Base-by-base conservation (phyloP, 2,113 vertebrate species). In the Monarcha castaneiventris region DNA sequence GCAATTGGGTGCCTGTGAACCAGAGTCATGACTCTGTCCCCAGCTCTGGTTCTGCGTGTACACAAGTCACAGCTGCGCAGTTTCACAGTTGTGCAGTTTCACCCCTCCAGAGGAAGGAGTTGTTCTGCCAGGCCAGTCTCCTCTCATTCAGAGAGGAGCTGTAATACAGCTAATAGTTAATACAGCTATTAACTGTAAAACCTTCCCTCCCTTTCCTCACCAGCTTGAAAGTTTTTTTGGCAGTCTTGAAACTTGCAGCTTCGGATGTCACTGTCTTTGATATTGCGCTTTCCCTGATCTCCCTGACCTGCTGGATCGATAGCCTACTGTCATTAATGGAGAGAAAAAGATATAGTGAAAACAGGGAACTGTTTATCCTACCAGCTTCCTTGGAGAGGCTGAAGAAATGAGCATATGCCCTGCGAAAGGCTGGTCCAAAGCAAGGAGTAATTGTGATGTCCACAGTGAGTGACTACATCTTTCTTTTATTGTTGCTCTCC, bases 1-100 rank as follows among this genome's bases (percentile, higher is more conserved):
- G 26, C 1, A 6, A 0, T 13, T 13, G 27, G 16, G 6, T 46
- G 19, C 58, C n/a, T 37, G 23, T 2, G 2, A 41, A 29, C 33
- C 1, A 3, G 37, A 13, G 30, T 27, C 7, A 1, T 6, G 32
- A 51, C 13, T 62, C 51, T 64, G 41, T 67, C 55, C 30, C 21
- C n/a, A 54, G 32, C 35, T 76, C 62, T 76, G 39, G 11, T 64
- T 75, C 48, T 88, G 43, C 25, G 7, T n/a, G 39, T 63, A 27
- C 35, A 16, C 16, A 22, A 26, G 11, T 76, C 33, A 37, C 30
- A 69, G 5, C 61, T n/a, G 55, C 37, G 25, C 41, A 12, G 17
- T 82, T 93, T 63, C 48, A 27, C 41, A 30, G 67, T 43, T 22
- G 1, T 15, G 25, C 41, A 12, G 17, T 82, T 93, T 63, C 48